Evolutionary conservation across 2,888 invertebrate genomes (phyloP), one percentile per base, ranked within the genome.

Genomic region (Athripsodes cinereus): DNA sequence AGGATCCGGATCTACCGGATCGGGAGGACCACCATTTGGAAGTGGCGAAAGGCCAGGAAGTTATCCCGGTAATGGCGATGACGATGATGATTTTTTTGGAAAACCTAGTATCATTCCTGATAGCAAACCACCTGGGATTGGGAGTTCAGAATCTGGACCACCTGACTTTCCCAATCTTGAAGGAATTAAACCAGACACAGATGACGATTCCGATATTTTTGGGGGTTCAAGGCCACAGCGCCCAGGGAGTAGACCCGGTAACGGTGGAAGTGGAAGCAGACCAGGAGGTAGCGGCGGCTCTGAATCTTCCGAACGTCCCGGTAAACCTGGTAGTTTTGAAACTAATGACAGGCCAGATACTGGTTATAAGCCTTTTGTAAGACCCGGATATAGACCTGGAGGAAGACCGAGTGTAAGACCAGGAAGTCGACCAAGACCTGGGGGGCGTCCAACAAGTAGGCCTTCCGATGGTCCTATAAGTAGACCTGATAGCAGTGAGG

Each of bases 371-470:
- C 47, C 47, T 19, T 60, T 60, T 40, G 70, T 70, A 62, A 69
- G 69, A 40, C 68, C 68, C 51, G 52, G 52, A 16, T 53, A 49
- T 21, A 47, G 58, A 26, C 53, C 54, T 16, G 34, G 35, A 18
- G 31, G 52, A 19, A 57, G 55, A 11, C 52, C 57, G 22, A 51
- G 52, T 13, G 51, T 52, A 18, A 64, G 53, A 52, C 62, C 61
- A 46, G 59, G 63, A 20, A 60, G 62, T 2, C 55, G 58, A 40
- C 59, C 64, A 31, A 63, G 62, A 48, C 64, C 66, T 48, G 56
- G 63, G 20, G 60, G 63, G 20, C 31, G 62, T 18, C 58, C 61
- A 10, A 55, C 59, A 18, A 71, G 71, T 0, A 69, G 70, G 44
- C 68, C 68, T 55, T 62, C 31, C 62, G 62, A 44, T 21, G 58